These are phyloP conservation scores for Aporophyla nigra DNA, from an alignment of 2,888 invertebrate genomes.

Conservation along the genomic window DNA sequence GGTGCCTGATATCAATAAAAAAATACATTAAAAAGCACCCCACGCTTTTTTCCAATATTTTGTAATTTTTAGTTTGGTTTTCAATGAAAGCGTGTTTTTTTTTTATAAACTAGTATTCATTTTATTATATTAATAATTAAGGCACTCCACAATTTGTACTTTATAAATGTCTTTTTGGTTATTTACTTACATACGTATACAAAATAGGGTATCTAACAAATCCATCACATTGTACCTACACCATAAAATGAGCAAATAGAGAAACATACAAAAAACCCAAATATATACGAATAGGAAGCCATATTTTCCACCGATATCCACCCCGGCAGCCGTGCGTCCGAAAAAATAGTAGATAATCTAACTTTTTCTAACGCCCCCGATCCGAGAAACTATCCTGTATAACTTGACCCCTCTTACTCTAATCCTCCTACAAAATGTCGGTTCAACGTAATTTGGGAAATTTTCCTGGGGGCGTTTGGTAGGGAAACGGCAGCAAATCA, in stretches of 20 bases:
- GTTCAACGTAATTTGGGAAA: constrained; percentile 72
- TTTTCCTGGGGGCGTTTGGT: constrained; percentile 83
- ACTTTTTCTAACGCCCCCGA: constrained; percentile 89
- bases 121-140: too few relatives aligned
- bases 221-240: constrained; percentile 15
- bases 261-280: constrained; percentile 76
- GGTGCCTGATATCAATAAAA: too few relatives aligned
- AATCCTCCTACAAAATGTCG: not conserved
- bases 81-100: too few relatives aligned
- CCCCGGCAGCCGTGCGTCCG: constrained; percentile 87
- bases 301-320: constrained; percentile 88
- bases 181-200: not conserved
- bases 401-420: constrained; percentile 52
- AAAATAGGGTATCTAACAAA: not conserved
- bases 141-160: too few relatives aligned
- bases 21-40: too few relatives aligned
- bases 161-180: not conserved
- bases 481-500: constrained; percentile 89
- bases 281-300: constrained; percentile 89
- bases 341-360: constrained; percentile 90
- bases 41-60: too few relatives aligned
- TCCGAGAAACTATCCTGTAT: constrained; percentile 73
- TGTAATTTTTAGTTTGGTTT: too few relatives aligned
- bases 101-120: too few relatives aligned
- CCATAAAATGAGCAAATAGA: constrained; percentile 71